Conservation (phyloP, 2,797 vertebrate genomes). For the Luscinia luscinia region DNA sequence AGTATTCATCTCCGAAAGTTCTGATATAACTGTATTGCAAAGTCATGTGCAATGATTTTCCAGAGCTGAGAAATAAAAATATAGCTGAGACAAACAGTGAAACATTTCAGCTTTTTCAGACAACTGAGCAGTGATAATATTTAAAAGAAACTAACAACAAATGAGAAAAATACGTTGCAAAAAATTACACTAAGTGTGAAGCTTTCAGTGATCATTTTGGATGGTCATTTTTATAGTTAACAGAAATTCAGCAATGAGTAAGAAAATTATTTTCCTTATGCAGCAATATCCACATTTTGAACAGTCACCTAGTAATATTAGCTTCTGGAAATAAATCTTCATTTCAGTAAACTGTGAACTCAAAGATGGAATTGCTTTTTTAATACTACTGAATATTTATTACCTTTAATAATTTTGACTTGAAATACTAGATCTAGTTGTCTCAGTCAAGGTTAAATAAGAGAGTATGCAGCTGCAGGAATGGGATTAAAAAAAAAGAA, state of each 20-base stretch:
- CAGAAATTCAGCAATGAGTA: neutral
- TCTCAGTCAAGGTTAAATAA: neutral
- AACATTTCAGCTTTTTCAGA: neutral
- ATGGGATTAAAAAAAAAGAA: neutral
- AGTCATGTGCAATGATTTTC: neutral
- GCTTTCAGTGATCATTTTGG: neutral
- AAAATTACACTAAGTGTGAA: neutral
- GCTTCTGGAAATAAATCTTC: neutral
- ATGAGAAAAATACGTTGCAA: neutral
- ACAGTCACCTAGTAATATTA: neutral
- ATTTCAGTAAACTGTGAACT: neutral
- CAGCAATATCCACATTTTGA: neutral
- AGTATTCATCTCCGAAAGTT: neutral
- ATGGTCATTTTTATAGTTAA: neutral
- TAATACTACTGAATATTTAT: neutral
- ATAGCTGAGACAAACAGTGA: neutral
- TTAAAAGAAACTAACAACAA: conserved; percentile 6
- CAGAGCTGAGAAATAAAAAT: conserved; percentile 1
- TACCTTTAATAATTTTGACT: neutral
- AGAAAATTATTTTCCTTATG: neutral
- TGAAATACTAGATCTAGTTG: neutral
- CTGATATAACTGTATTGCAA: neutral
- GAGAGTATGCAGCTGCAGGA: neutral
- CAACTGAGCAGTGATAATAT: neutral
- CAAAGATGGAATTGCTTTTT: neutral